Evolutionary conservation across 2,113 vertebrate genomes (phyloP).

Genomic region (Xyrauchen texanus): DNA sequence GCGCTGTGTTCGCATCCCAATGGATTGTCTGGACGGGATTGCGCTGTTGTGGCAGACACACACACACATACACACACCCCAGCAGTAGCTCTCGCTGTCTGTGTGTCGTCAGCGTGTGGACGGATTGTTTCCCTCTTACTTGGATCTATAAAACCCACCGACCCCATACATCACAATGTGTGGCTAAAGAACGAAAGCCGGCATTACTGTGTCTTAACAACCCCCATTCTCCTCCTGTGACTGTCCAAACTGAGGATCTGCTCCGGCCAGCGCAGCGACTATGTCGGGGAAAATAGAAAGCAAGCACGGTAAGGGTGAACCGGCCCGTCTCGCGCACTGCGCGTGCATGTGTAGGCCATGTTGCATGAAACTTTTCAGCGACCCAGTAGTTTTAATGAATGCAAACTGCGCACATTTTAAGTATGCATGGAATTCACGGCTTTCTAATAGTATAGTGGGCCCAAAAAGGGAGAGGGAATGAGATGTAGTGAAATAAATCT

Average conservation of each 20-base stretch:
- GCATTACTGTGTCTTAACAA: not conserved
- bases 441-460: not conserved
- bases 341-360: not conserved
- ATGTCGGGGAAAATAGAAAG: conserved; percentile 51
- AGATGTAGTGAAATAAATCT: not conserved
- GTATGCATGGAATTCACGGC: not conserved
- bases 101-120: conserved; percentile 14
- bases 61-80: not conserved
- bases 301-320: conserved; percentile 50
- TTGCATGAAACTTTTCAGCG: not conserved
- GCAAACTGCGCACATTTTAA: not conserved
- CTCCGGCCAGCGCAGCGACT: conserved; percentile 1
- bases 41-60: not conserved
- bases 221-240: conserved; percentile 3
- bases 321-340: not conserved
- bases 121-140: not conserved
- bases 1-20: conserved; percentile 36
- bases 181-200: conserved; percentile 8
- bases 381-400: not conserved
- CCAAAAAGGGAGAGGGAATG: not conserved
- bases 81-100: not conserved
- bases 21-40: conserved; percentile 16
- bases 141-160: not conserved
- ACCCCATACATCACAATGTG: not conserved
- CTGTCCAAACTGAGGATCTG: conserved; percentile 5